Conservation (phyloP, 2,888 invertebrate species). For the Rotaria sp. region DNA sequence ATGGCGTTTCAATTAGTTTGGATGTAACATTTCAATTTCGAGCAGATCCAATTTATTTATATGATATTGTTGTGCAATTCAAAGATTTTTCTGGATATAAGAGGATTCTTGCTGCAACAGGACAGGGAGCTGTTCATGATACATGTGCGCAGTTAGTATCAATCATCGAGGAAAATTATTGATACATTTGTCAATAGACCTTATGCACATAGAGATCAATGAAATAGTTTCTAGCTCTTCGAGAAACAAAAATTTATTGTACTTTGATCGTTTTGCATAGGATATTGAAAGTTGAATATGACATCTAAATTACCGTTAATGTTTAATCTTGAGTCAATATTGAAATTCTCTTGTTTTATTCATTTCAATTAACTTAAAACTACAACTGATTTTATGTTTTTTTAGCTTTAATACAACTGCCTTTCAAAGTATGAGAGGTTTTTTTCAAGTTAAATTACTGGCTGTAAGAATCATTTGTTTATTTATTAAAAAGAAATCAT, state of each 20-base stretch:
- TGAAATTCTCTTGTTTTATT: no score
- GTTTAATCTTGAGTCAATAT: no score
- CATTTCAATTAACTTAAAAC: no score
- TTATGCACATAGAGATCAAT: no score
- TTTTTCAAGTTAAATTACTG: conserved; percentile 46
- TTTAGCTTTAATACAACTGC: conserved; percentile 49
- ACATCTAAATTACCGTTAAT: no score
- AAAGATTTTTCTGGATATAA: conserved; percentile 48
- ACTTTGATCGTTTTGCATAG: no score
- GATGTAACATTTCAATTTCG: conserved; percentile 51
- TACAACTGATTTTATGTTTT: not conserved
- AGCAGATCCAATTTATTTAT: conserved; percentile 46
- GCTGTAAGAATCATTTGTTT: not conserved
- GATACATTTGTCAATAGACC: not conserved
- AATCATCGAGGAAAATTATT: no score
- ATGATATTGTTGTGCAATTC: conserved; percentile 48
- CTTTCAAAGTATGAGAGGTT: conserved; percentile 49
- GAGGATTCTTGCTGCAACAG: conserved; percentile 46
- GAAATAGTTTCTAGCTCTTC: no score
- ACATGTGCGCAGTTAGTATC: conserved; percentile 45
- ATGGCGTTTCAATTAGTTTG: conserved; percentile 49
- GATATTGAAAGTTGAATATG: no score
- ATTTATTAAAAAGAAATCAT: not conserved
- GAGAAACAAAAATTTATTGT: no score
- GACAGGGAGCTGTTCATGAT: conserved; percentile 50